phyloP scores from a whole-genome alignment of 2,797 vertebrate species.

The Mionectes olivaceus region DNA sequence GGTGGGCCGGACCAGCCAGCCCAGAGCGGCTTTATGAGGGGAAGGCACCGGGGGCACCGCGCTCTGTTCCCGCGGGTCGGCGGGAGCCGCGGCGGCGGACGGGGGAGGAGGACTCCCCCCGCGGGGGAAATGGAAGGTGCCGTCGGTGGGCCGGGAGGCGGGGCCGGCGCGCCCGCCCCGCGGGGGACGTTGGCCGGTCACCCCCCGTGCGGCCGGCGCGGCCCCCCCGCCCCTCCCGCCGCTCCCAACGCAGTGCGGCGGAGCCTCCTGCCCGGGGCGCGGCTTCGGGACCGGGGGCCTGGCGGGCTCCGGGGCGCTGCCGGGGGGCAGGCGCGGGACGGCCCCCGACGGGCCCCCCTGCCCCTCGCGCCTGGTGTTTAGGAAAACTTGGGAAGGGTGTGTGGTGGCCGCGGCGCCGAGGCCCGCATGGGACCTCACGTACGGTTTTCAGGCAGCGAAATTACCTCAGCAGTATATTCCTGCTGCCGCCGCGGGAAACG shows the following conservation, averaged over 20 bases:
- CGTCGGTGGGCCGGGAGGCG: neutral
- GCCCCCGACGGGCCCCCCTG: neutral
- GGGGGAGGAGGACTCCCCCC: neutral
- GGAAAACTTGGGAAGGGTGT: neutral
- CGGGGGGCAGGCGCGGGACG: neutral
- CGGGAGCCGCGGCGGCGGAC: neutral
- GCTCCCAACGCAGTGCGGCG: neutral
- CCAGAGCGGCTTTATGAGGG: fast-evolving
- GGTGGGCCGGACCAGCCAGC: neutral
- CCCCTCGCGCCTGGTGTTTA: too few relatives aligned
- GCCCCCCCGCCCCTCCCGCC: neutral
- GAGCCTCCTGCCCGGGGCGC: neutral
- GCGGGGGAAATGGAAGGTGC: neutral
- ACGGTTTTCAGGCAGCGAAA: neutral
- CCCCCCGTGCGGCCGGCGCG: neutral
- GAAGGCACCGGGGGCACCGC: neutral
- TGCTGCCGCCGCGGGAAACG: neutral
- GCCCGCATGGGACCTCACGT: neutral
- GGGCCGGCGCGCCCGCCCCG: neutral
- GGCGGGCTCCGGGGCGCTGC: too few relatives aligned
- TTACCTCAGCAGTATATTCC: neutral
- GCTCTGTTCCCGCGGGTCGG: neutral
- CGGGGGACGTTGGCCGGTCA: neutral
- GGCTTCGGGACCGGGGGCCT: neutral
- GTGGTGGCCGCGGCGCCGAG: neutral